A percentile compares a stretch with the other conserved stretches of the same genome.
Conservation (phyloP, 2,113 vertebrate species). For the Neodon shergylaensis region DNA sequence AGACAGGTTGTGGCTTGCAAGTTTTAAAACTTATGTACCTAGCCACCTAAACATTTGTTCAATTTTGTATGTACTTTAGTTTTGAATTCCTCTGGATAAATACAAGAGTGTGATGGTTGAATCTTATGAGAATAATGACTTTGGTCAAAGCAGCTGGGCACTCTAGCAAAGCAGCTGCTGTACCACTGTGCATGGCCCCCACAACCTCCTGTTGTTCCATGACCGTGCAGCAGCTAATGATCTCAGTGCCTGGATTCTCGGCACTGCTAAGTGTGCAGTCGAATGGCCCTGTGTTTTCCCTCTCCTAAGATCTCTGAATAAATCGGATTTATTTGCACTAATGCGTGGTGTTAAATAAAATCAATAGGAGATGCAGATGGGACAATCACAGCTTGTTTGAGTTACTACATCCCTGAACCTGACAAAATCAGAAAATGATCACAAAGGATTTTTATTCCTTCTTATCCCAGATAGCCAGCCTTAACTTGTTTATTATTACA, state of each 20-base stretch:
- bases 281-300: neutral
- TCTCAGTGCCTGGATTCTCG: neutral
- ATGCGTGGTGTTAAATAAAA: neutral
- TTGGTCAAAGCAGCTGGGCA: neutral
- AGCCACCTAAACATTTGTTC: neutral
- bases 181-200: neutral
- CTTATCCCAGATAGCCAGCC: neutral
- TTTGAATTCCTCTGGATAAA: neutral
- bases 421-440: neutral
- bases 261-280: neutral
- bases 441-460: neutral
- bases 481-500: neutral
- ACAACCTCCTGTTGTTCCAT: neutral
- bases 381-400: neutral
- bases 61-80: neutral
- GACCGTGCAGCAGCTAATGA: no score
- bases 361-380: neutral
- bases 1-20: neutral
- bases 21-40: neutral
- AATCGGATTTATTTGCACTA: neutral
- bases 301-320: neutral
- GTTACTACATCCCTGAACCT: neutral
- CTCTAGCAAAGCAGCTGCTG: neutral
- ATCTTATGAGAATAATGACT: neutral
- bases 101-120: neutral